These are phyloP conservation scores for Geotrypetes seraphini DNA, from an alignment of 2,797 vertebrate genomes.

Conservation along the genomic window DNA sequence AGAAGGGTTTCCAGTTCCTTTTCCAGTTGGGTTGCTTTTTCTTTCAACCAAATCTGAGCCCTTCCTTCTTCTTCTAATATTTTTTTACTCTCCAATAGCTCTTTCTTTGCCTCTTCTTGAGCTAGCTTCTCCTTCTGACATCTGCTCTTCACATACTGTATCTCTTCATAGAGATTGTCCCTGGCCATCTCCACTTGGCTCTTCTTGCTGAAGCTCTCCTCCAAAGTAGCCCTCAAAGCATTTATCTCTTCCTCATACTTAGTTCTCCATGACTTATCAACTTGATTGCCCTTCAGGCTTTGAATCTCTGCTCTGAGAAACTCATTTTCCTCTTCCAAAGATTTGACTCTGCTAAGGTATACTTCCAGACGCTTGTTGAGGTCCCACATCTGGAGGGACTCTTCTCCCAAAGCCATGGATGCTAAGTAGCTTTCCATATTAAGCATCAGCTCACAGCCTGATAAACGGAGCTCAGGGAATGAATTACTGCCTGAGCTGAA, in stretches of 20 bases:
- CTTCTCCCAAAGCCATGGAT: constrained; percentile 45
- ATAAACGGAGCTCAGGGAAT: too few relatives aligned
- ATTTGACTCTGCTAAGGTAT: constrained; percentile 76
- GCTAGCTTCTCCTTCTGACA: constrained; percentile 60
- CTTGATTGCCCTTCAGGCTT: constrained; percentile 28
- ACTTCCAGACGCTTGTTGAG: constrained; percentile 81
- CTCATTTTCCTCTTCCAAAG: constrained; percentile 80
- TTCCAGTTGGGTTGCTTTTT: constrained; percentile 64
- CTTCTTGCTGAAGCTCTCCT: constrained; percentile 62
- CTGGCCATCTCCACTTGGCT: constrained; percentile 62
- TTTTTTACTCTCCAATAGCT: constrained; percentile 47
- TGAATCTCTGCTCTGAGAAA: constrained; percentile 56
- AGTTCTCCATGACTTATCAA: constrained; percentile 17
- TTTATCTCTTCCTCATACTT: constrained; percentile 64
- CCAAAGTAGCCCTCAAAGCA: constrained; percentile 52
- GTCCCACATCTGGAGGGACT: constrained; percentile 81
- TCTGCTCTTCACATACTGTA: constrained; percentile 47
- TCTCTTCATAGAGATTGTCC: constrained; percentile 55
- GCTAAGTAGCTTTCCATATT: constrained; percentile 28
- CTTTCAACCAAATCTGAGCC: constrained; percentile 68
- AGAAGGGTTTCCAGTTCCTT: constrained; percentile 57
- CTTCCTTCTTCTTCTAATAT: constrained; percentile 70
- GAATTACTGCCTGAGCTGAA: background rate
- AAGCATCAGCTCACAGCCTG: background rate
- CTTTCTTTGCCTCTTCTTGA: constrained; percentile 45